phyloP scores from a whole-genome alignment of 2,797 vertebrate species.

The Rhodeus uyekii region DNA sequence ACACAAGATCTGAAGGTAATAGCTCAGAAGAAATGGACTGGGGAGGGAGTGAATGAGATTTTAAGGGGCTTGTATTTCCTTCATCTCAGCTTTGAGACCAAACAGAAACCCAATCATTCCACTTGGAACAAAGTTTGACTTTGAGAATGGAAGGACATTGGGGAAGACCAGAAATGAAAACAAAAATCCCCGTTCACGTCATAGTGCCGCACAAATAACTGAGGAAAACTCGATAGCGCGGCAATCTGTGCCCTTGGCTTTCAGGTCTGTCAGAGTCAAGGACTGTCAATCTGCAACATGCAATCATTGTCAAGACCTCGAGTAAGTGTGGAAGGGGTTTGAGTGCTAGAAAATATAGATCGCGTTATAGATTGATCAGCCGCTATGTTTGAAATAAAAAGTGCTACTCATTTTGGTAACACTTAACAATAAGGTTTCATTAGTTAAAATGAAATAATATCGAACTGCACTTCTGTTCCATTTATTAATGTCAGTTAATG shows the following conservation, averaged over 20 bases:
- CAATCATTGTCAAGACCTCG: neutral
- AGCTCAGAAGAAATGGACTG: slow-evolving; percentile 16
- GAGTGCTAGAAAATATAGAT: neutral
- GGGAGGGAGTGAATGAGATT: slow-evolving; percentile 22
- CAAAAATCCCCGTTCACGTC: slow-evolving; percentile 27
- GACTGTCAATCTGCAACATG: neutral
- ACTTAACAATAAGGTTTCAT: too few species aligned
- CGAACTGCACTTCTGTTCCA: too few species aligned
- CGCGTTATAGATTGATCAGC: neutral
- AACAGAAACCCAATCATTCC: slow-evolving; percentile 52
- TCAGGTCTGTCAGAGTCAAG: neutral
- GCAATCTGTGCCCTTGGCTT: slow-evolving; percentile 13
- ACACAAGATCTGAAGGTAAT: slow-evolving; percentile 40
- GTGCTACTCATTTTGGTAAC: neutral
- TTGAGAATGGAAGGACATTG: slow-evolving; percentile 50
- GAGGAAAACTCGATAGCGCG: slow-evolving; percentile 33
- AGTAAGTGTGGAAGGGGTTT: neutral
- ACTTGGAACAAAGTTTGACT: slow-evolving; percentile 37
- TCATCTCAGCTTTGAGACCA: slow-evolving; percentile 27
- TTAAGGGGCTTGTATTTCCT: slow-evolving; percentile 51
- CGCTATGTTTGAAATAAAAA: neutral
- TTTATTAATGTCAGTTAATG: too few species aligned
- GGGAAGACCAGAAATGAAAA: slow-evolving; percentile 22
- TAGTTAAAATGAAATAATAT: too few species aligned
- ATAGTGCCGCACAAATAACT: neutral